Conservation (phyloP, 2,113 vertebrate species). For the Dicentrarchus labrax region DNA sequence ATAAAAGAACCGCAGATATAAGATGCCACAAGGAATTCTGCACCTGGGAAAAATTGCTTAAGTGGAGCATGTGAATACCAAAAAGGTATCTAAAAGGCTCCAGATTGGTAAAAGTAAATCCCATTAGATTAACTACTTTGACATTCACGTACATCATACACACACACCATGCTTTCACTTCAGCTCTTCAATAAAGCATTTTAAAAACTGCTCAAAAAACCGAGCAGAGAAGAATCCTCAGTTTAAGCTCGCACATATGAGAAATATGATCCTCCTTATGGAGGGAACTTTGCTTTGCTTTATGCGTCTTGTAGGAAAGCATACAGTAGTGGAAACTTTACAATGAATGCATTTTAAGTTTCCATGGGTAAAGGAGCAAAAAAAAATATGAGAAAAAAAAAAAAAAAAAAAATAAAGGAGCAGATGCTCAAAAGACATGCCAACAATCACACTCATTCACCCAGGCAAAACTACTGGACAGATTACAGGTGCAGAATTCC, state of each 20-base stretch:
- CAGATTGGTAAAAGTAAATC: constrained; percentile 71
- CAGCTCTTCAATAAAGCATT: constrained; percentile 81
- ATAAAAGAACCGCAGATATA: constrained; percentile 81
- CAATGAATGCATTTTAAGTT: constrained; percentile 60
- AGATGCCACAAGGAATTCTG: constrained; percentile 86
- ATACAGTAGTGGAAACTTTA: constrained; percentile 74
- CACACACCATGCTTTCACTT: constrained; percentile 78
- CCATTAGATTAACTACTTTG: constrained; percentile 67
- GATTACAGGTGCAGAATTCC: constrained; percentile 87
- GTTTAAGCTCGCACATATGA: constrained; percentile 78
- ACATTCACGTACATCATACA: constrained; percentile 71
- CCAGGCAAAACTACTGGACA: constrained; percentile 63
- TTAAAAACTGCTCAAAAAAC: constrained; percentile 83
- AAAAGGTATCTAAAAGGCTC: constrained; percentile 76
- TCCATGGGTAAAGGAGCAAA: constrained; percentile 70
- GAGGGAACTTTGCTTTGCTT: constrained; percentile 79
- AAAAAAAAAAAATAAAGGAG: constrained; percentile 41
- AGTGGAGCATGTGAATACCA: constrained; percentile 77
- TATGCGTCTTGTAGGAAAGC: constrained; percentile 80
- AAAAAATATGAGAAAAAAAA: constrained; percentile 54
- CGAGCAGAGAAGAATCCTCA: constrained; percentile 80
- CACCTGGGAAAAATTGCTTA: constrained; percentile 78
- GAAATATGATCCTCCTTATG: constrained; percentile 83
- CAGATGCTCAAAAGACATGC: constrained; percentile 70
- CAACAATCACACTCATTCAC: constrained; percentile 52